These are phyloP conservation scores for Hiodon alosoides DNA, from an alignment of 2,113 vertebrate species.

Conservation along the genomic window DNA sequence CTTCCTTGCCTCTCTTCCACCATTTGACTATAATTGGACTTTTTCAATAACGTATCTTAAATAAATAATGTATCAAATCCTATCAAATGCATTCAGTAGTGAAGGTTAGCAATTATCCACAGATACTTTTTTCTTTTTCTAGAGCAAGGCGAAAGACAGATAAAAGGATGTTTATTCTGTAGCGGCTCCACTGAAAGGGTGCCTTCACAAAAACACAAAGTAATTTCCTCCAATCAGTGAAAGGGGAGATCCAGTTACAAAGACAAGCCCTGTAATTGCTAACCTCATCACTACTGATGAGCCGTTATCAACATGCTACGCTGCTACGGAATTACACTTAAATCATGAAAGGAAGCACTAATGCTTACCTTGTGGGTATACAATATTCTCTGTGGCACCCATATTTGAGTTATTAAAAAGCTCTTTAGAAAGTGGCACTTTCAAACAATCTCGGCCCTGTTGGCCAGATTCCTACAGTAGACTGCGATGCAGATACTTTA, in stretches of 20 bases:
- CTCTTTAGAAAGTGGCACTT: too few species aligned
- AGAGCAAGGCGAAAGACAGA: background rate
- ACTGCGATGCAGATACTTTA: too few species aligned
- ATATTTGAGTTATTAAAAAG: too few species aligned
- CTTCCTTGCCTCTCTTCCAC: too few species aligned
- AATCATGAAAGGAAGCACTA: background rate
- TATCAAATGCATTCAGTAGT: slow-evolving; percentile 18
- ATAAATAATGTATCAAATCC: slow-evolving; percentile 29
- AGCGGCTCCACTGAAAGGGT: background rate
- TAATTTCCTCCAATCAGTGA: background rate
- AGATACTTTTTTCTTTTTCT: background rate
- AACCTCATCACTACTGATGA: too few species aligned
- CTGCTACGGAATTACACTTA: background rate
- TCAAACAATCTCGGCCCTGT: too few species aligned
- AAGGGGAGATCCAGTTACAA: background rate
- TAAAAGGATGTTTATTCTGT: background rate
- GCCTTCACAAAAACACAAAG: background rate
- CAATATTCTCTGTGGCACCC: too few species aligned
- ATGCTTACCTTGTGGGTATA: background rate
- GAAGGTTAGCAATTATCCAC: background rate
- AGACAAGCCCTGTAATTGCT: background rate
- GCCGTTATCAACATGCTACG: background rate
- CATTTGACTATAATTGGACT: slow-evolving; percentile 26
- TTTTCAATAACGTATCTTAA: slow-evolving; percentile 28
- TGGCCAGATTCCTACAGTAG: too few species aligned